Evolutionary conservation across 2,113 vertebrate genomes (phyloP), one percentile per base, ranked within the genome.

Genomic region (Pseudorasbora parva): DNA sequence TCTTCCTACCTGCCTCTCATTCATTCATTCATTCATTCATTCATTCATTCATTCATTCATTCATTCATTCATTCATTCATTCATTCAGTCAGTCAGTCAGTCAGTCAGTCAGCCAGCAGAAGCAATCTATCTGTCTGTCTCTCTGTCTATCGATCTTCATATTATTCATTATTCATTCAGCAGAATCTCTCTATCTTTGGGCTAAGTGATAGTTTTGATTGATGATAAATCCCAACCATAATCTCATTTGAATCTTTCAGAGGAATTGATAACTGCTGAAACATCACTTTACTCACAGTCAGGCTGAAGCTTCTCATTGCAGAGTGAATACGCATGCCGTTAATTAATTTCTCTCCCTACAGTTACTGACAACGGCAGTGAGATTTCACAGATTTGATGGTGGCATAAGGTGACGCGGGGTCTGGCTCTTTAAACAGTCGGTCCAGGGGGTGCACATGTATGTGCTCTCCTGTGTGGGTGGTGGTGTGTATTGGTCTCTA

Each of bases 361-460:
- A 10, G 77, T 59, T 77, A 17, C 27, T 17, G 23, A 17, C 33
- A 78, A 62, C 19, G n/a, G 56, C 57, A 4, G 10, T 60, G 56
- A 25, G 37, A 25, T 78, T 25, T 66, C 37, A 33, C 23, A 25
- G 14, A 10, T 30, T 66, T 74, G 45, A 17, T 27, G 25, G 15
- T 51, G 72, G 25, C 15, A 19, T 8, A 51, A 68, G 33, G 17
- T 41, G 64, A 68, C 2, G 19, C 2, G 33, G 5, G 23, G 47
- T 74, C 69, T 47, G 69, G 45, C 41, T 72, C 68, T 72, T 45
- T 72, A 72, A 72, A 25, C 45, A 14, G 23, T 30, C 25, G 8
- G 8, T 74, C 14, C 15, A 25, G 33, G 64, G 9, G 66, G 47
- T 51, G 51, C 23, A 47, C 72, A 11, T 11, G 1, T 72, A 25